Evolutionary conservation across 2,888 invertebrate species (phyloP).

Genomic region (Zeuzera pyrina): DNA sequence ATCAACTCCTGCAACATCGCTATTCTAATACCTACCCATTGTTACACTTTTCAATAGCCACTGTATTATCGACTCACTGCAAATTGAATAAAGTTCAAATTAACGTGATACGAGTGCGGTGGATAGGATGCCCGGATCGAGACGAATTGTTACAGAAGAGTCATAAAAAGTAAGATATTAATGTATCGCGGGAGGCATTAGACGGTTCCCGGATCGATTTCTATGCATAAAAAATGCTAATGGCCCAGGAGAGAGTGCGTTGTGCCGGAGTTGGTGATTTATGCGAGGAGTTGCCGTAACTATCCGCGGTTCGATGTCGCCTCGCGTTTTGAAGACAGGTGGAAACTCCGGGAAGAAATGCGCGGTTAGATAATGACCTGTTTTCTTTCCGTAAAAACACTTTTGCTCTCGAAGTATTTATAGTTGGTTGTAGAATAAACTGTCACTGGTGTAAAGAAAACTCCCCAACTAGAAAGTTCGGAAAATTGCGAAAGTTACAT

Average conservation of each 20-base stretch:
- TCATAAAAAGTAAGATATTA: constrained; percentile 74
- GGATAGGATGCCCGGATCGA: constrained; percentile 30
- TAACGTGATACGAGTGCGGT: constrained; percentile 4
- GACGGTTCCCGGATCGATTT: constrained; percentile 66
- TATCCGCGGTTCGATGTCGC: constrained; percentile 44
- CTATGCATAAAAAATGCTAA: constrained; percentile 73
- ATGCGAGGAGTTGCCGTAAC: constrained; percentile 47
- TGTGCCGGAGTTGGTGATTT: constrained; percentile 58
- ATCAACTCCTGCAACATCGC: constrained; percentile 54
- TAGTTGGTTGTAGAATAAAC: too few relatives aligned
- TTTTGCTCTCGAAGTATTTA: too few relatives aligned
- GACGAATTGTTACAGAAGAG: constrained; percentile 66
- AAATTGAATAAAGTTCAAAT: too few relatives aligned
- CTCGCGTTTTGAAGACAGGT: constrained; percentile 40
- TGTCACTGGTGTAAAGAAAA: too few relatives aligned
- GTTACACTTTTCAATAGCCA: too few relatives aligned
- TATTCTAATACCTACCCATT: constrained; percentile 25
- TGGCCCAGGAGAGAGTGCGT: constrained; percentile 57
- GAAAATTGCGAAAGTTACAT: too few relatives aligned
- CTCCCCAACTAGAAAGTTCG: too few relatives aligned
- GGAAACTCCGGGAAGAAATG: constrained; percentile 10
- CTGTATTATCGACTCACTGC: too few relatives aligned
- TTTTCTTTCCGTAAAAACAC: too few relatives aligned
- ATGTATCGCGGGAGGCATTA: constrained; percentile 74
- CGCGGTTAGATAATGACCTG: not conserved